Evolutionary conservation across 2,797 vertebrate genomes (phyloP).

Genomic region (Apogon hyalosoma): DNA sequence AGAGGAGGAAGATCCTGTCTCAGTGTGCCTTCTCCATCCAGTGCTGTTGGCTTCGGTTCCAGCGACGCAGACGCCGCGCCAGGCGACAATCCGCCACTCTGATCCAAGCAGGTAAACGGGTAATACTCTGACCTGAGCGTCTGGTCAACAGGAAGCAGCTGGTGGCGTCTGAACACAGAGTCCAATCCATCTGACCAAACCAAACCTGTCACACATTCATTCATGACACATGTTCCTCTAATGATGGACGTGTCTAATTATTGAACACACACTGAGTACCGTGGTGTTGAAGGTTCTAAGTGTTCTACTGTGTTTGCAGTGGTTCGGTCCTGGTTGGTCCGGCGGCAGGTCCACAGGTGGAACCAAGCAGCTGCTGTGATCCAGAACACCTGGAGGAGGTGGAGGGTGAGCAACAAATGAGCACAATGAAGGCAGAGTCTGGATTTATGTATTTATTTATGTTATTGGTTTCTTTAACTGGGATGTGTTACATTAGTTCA

Average conservation of each 20-base stretch:
- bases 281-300: neutral
- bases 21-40: slow-evolving; percentile 90
- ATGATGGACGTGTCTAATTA: slow-evolving; percentile 23
- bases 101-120: slow-evolving; percentile 92
- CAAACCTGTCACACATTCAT: slow-evolving; percentile 9
- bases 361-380: slow-evolving; percentile 85
- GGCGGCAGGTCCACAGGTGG: slow-evolving; percentile 83
- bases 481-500: too few relatives aligned
- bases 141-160: slow-evolving; percentile 47
- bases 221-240: slow-evolving; percentile 20
- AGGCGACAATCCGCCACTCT: slow-evolving; percentile 81
- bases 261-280: neutral
- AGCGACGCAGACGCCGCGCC: slow-evolving; percentile 68
- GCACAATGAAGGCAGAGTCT: neutral
- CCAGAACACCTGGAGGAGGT: slow-evolving; percentile 87
- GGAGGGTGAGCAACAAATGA: slow-evolving; percentile 85
- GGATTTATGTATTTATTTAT: too few relatives aligned
- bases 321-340: slow-evolving; percentile 90
- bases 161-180: slow-evolving; percentile 43
- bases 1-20: slow-evolving; percentile 83
- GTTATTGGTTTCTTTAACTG: too few relatives aligned
- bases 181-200: slow-evolving; percentile 28
- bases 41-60: slow-evolving; percentile 88
- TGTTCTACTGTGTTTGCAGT: slow-evolving; percentile 72
- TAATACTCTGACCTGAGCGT: slow-evolving; percentile 45